phyloP scores from a whole-genome alignment of 2,113 vertebrate species.

The Poecile atricapillus region DNA sequence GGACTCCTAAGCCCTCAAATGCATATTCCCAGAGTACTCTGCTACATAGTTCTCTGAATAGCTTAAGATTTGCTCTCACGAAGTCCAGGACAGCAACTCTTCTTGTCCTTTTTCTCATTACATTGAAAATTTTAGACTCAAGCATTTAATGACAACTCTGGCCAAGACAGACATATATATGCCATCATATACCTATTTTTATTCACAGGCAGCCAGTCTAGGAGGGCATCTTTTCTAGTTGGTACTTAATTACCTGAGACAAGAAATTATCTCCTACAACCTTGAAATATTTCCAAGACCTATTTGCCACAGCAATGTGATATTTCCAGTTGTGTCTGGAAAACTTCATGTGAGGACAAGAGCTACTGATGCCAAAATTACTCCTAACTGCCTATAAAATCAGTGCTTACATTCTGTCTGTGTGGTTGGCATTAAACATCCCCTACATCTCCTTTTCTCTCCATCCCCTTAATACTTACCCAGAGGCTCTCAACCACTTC shows the following conservation, averaged over 20 bases:
- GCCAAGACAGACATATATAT: not conserved
- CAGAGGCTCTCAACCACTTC: not conserved
- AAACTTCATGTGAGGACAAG: not conserved
- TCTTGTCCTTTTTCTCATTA: not conserved
- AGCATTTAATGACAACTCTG: not conserved
- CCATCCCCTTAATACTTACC: no score
- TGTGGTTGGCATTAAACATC: rapidly evolving
- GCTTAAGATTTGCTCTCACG: not conserved
- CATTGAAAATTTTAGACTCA: not conserved
- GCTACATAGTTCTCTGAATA: not conserved
- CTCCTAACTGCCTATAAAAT: not conserved
- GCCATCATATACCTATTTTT: not conserved
- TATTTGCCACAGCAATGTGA: not conserved
- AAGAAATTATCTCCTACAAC: not conserved
- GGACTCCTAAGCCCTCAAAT: not conserved
- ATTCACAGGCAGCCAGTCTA: not conserved
- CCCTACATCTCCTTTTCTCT: not conserved
- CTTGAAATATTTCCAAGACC: not conserved
- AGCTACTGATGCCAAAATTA: not conserved
- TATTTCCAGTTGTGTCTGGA: not conserved
- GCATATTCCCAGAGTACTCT: not conserved
- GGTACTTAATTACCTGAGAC: not conserved
- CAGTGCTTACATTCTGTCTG: not conserved
- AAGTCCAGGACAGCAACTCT: not conserved
- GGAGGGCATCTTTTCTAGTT: not conserved